phyloP scores from a whole-genome alignment of 1,140 invertebrate species.

The Plectrocnemia conspersa region DNA sequence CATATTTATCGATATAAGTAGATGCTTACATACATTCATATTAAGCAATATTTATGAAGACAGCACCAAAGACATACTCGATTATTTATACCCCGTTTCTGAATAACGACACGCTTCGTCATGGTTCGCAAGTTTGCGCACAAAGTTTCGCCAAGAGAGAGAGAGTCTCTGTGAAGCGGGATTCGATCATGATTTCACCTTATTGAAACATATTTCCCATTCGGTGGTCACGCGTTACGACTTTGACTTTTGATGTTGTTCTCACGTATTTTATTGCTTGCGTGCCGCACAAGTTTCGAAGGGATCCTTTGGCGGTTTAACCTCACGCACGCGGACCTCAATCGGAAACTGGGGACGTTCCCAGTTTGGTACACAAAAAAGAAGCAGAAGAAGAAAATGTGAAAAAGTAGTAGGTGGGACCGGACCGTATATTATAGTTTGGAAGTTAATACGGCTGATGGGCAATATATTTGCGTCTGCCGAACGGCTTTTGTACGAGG shows the following conservation, averaged over 20 bases:
- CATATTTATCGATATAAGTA: no score
- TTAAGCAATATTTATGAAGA: conserved; percentile 1
- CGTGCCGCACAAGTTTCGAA: conserved; percentile 24
- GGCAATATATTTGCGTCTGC: conserved; percentile 34
- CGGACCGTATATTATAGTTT: conserved; percentile 32
- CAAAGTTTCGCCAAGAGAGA: conserved; percentile 1
- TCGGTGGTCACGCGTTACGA: conserved; percentile 15
- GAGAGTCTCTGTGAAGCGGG: conserved; percentile 13
- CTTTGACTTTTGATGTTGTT: conserved; percentile 17
- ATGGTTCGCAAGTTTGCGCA: not conserved
- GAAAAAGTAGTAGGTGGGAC: conserved; percentile 6
- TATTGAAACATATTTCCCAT: conserved; percentile 11
- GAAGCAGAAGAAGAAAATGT: not conserved
- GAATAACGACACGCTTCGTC: conserved; percentile 4
- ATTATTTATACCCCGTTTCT: conserved; percentile 8
- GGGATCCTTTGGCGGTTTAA: no score
- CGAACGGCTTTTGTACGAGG: conserved; percentile 31
- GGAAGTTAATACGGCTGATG: conserved; percentile 33
- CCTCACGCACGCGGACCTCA: not conserved
- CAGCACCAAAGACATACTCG: not conserved
- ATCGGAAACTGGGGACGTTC: conserved; percentile 22
- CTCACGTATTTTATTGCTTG: conserved; percentile 30
- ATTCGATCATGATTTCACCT: conserved; percentile 16
- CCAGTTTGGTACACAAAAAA: conserved; percentile 8
- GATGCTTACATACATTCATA: not conserved